Conservation (phyloP, 2,888 invertebrate genomes). For the Gastracanthus pulcherrimus region DNA sequence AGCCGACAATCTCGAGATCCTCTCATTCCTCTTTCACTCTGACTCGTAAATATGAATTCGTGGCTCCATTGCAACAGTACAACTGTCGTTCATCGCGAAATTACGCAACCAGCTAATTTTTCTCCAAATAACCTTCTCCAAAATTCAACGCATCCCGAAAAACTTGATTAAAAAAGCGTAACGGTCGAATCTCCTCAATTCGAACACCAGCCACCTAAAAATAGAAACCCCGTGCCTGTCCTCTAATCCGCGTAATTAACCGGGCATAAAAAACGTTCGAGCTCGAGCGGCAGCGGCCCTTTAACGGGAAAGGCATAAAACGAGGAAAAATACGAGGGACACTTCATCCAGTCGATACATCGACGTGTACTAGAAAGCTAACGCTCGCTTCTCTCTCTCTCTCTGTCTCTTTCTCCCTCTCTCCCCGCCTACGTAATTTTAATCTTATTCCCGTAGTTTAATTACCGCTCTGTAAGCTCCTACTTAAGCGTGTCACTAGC, state of each 20-base stretch:
- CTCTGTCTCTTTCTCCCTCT: background rate
- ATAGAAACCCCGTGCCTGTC: too few species aligned
- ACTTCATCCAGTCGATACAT: slow-evolving; percentile 30
- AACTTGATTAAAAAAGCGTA: too few species aligned
- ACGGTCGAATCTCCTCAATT: too few species aligned
- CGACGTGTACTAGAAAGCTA: background rate
- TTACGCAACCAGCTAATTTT: too few species aligned
- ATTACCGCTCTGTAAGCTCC: slow-evolving; percentile 52
- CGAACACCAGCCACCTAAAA: too few species aligned
- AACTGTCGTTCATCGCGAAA: too few species aligned
- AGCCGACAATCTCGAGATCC: too few species aligned
- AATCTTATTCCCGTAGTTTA: slow-evolving; percentile 54
- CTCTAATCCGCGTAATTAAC: slow-evolving; percentile 17
- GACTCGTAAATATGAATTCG: too few species aligned
- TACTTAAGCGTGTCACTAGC: slow-evolving; percentile 44
- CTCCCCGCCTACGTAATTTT: slow-evolving; percentile 39
- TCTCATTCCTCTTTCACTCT: too few species aligned
- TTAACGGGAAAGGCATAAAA: background rate
- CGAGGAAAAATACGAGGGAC: background rate
- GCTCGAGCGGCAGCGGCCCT: background rate
- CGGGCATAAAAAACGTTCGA: slow-evolving; percentile 18
- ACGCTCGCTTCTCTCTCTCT: background rate
- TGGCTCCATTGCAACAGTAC: too few species aligned
- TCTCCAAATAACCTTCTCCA: too few species aligned
- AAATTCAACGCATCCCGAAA: too few species aligned